These are phyloP conservation scores for Bombus huntii DNA, from an alignment of 1,140 invertebrate genomes.

Conservation along the genomic window DNA sequence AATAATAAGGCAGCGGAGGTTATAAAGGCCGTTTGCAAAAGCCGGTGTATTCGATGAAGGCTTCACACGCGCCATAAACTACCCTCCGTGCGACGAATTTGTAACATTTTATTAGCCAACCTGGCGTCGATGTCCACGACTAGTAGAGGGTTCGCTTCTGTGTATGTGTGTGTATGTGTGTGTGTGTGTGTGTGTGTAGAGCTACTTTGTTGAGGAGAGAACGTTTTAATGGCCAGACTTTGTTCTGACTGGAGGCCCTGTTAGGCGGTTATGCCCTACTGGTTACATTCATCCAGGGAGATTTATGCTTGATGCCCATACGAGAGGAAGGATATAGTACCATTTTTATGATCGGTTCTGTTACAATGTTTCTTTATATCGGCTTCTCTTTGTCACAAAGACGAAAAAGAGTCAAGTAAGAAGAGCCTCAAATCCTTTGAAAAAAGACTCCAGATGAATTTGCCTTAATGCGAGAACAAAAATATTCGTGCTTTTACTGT, in stretches of 20 bases:
- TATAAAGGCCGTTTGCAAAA: slow-evolving; percentile 28
- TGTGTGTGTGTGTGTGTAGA: background rate
- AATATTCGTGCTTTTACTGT: background rate
- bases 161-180: no score
- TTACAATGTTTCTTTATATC: slow-evolving; percentile 78
- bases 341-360: slow-evolving; percentile 80
- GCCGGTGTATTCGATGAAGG: slow-evolving; percentile 71
- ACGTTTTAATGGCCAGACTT: slow-evolving; percentile 76
- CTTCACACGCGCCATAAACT: slow-evolving; percentile 75
- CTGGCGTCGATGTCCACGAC: slow-evolving; percentile 31
- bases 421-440: slow-evolving; percentile 53
- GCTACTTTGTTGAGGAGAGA: slow-evolving; percentile 75
- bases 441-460: slow-evolving; percentile 30
- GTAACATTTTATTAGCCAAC: slow-evolving; percentile 80
- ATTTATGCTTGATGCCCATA: slow-evolving; percentile 70
- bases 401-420: slow-evolving; percentile 30
- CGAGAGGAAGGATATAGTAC: slow-evolving; percentile 53
- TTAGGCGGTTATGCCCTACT: slow-evolving; percentile 71
- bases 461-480: background rate
- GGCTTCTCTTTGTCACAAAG: slow-evolving; percentile 57
- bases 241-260: slow-evolving; percentile 71
- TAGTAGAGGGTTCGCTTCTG: background rate
- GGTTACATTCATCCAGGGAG: slow-evolving; percentile 70
- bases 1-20: slow-evolving; percentile 30
- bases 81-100: slow-evolving; percentile 78